Base-by-base conservation (phyloP, 1,140 invertebrate genomes). In the Plectrocnemia conspersa region DNA sequence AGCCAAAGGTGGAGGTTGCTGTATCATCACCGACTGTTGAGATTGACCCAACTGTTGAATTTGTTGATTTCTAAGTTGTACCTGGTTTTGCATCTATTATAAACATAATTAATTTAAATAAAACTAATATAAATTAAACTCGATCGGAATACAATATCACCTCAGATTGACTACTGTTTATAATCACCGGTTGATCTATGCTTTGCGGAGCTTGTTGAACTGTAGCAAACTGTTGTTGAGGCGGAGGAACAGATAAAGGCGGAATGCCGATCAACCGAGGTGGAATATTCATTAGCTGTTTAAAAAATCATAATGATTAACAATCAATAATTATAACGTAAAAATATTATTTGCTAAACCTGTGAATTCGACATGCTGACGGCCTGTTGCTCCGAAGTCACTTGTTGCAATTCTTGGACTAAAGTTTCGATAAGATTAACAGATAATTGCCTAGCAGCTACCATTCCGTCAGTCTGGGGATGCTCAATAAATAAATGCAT, bases 371-470 rank as follows among this genome's bases (percentile, higher is more conserved):
- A 15, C 5, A 38, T 38, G 27, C 27, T 32, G 27, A 7, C 7
- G 27, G 27, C 18, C n/a, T 49, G 48, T 36, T 50, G 48, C 32
- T 50, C 33, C 19, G 16, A 24, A 38, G 22, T 29, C 1, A 38
- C 33, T 66, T 82, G 80, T 52, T 82, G 80, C 64, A 86, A 77
- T 65, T 88, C 86, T 47, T 84, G 82, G 63, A 87, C 82, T 73
- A 90, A 83, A 24, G 86, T 90, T 73, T 89, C 85, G 52, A 90
- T 85, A 24, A 90, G 74, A 72, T 89, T 89, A 59, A 83, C 79
- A 11, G 85, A 83, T 52, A 89, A 67, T 47, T 85, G 81, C 68
- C 85, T 82, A 18, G 85, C 86, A 60, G 82, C 82, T 58, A 85
- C 80, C 16, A 89, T 68, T n/a, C 82, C 80, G 55, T 85, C 78